Base-by-base conservation (phyloP, 2,113 vertebrate genomes). In the Gopherus evgoodei region DNA sequence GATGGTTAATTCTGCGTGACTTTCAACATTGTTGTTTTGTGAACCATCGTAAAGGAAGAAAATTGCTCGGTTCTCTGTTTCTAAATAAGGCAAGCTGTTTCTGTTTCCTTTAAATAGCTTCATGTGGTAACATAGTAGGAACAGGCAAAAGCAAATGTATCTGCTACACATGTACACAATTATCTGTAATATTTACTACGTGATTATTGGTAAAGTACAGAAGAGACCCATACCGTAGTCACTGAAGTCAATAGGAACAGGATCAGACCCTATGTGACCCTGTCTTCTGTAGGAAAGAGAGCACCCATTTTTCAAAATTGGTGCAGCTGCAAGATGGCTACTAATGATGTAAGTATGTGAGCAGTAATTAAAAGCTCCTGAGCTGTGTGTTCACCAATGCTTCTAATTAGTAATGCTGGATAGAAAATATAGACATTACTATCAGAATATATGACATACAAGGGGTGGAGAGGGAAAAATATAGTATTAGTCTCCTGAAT, bases 251-350 rank as follows among this genome's bases (percentile, higher is more conserved):
- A 21, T 42, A 53, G 19, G 75, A 87, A 1, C 2, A n/a, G 1
- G 24, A 29, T 42, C 10, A 49, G 9, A 0, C 0, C 76, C n/a
- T 86, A 86, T 9, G 29, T 83, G 25, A 8, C 2, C 2, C 54
- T 79, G 5, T 21, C 27, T 94, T 94, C 81, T 87, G 31, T 29
- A 76, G 12, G 31, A 38, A 87, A 82, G 89, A 86, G 84, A 65
- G 27, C 75, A 27, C 7, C 5, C n/a, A 22, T 1, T 4, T 91
- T 86, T 49, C 31, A 75, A 10, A 11, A 42, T 10, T 89, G 5
- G 14, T 92, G n/a, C 12, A 76, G 11, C 27, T 87, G 24, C 54
- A 53, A 8, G 65, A 81, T 62, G 35, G 10, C 1, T 91, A 35
- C 56, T 65, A 50, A 24, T 2, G 22, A 84, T 50, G 9, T 42